Evolutionary conservation across 2,888 invertebrate genomes (phyloP).

Genomic region (Griposia aprilina): DNA sequence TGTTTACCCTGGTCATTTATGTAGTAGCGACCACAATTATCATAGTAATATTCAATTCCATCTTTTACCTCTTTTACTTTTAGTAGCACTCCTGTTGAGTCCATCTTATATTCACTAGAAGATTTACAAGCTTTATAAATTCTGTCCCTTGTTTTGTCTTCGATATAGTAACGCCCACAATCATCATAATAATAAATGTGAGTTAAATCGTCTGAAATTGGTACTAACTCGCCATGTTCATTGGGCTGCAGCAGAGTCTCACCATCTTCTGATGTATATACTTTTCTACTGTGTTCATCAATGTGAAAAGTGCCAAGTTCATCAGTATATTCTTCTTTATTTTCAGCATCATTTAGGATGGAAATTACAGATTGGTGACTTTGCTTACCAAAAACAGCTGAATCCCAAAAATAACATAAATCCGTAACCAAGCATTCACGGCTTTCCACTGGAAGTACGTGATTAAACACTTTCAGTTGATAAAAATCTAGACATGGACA

Average conservation of each 20-base stretch:
- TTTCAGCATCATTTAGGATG: constrained; percentile 82
- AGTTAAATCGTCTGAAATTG: constrained; percentile 80
- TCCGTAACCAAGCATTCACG: constrained; percentile 84
- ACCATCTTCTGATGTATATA: constrained; percentile 81
- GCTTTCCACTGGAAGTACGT: constrained; percentile 78
- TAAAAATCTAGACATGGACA: constrained; percentile 84
- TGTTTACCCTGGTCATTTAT: constrained; percentile 83
- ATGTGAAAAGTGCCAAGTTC: constrained; percentile 83
- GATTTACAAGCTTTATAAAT: constrained; percentile 83
- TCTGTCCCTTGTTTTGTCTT: constrained; percentile 79
- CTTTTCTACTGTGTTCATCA: constrained; percentile 84
- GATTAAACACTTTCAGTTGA: constrained; percentile 85
- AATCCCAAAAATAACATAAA: constrained; percentile 84
- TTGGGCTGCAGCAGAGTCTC: constrained; percentile 81
- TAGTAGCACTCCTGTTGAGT: constrained; percentile 81
- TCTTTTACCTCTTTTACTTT: constrained; percentile 84
- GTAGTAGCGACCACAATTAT: constrained; percentile 86
- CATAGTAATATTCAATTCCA: constrained; percentile 83
- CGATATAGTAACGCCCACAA: constrained; percentile 85
- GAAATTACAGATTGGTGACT: constrained; percentile 84
- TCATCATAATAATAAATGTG: constrained; percentile 86
- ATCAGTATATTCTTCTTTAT: constrained; percentile 84
- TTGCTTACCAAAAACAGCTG: constrained; percentile 81
- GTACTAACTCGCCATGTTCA: constrained; percentile 82
- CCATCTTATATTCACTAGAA: constrained; percentile 87